Base-by-base conservation (phyloP, 1,140 invertebrate genomes). In the Watersipora subatra region DNA sequence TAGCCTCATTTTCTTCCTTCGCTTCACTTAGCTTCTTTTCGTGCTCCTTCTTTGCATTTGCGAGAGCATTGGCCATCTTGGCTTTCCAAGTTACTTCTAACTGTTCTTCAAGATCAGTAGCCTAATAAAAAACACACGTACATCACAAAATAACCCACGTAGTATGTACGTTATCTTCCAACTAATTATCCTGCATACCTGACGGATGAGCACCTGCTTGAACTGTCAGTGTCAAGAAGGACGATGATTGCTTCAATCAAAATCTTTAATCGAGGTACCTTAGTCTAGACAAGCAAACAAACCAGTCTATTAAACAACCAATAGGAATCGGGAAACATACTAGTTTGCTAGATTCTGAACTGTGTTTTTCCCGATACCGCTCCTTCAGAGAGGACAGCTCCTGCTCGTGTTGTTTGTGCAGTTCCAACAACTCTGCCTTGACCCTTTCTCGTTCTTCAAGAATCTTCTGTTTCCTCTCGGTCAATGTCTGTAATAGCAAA, bases 391-490 rank as follows among this genome's bases (percentile, higher is more conserved):
- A 7, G n/a, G 34, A 46, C n/a, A 46, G n/a, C 34, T 46, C 34
- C 34, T 46, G 74, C 69, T 77, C 75, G 65, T 73, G 67, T 57
- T 71, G 68, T 46, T 67, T 62, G 67, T 77, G 76, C 2, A 70
- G 62, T 27, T 79, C 76, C 57, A 77, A 75, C 57, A 73, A 63
- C 57, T 78, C 76, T 62, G 76, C 73, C 62, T 78, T 75, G 30
- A 73, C 63, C 59, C 71, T 70, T 64, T 66, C 65, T 46, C 70
- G 71, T 56, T 78, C 78, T 27, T 73, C 74, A 22, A 68, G 66
- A 61, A 72, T 67, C 62, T 78, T 78, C 57, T 71, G 69, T 64
- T 78, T 79, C 65, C 72, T 71, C 2, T 78, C 76, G 57, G 30
- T 71, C 46, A 74, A 46, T 69, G 69, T 75, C 76, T 78, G 68